phyloP scores from a whole-genome alignment of 2,888 invertebrate genomes.

The Pachymerium ferrugineum region DNA sequence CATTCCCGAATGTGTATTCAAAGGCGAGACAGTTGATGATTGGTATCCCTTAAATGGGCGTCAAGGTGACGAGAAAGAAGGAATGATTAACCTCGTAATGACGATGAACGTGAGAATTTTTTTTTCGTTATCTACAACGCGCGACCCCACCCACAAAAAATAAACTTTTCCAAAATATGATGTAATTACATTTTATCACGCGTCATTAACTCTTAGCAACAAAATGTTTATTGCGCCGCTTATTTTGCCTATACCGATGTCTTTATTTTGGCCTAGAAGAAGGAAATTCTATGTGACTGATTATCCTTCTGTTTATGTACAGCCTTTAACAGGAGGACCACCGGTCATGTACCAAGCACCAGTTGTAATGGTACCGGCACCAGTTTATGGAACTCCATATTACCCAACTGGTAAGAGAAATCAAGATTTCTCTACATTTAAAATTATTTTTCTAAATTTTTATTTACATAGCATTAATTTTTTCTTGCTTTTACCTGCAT shows the following conservation, averaged over 20 bases:
- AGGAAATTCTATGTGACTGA: background rate
- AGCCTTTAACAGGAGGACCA: conserved; percentile 33
- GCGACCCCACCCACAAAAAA: background rate
- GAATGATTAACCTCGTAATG: conserved; percentile 84
- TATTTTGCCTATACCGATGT: background rate
- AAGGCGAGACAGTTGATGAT: conserved; percentile 82
- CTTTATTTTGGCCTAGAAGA: background rate
- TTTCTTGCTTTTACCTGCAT: conserved; percentile 1
- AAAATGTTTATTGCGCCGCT: background rate
- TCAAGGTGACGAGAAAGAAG: conserved; percentile 90
- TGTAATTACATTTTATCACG: no score
- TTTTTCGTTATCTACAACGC: background rate
- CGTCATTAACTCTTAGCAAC: no score
- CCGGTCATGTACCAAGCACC: conserved; percentile 55
- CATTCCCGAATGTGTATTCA: conserved; percentile 74
- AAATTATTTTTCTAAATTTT: no score
- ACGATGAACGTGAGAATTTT: conserved; percentile 53
- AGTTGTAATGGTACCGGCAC: conserved; percentile 62
- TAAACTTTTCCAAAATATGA: background rate
- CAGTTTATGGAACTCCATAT: conserved; percentile 15
- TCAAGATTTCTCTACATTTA: background rate
- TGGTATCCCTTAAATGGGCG: conserved; percentile 92
- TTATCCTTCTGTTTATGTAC: conserved; percentile 9
- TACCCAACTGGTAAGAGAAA: conserved; percentile 1
- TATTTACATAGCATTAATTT: no score